Evolutionary conservation across 2,888 invertebrate species (phyloP).

Genomic region (Aphodius granarius): DNA sequence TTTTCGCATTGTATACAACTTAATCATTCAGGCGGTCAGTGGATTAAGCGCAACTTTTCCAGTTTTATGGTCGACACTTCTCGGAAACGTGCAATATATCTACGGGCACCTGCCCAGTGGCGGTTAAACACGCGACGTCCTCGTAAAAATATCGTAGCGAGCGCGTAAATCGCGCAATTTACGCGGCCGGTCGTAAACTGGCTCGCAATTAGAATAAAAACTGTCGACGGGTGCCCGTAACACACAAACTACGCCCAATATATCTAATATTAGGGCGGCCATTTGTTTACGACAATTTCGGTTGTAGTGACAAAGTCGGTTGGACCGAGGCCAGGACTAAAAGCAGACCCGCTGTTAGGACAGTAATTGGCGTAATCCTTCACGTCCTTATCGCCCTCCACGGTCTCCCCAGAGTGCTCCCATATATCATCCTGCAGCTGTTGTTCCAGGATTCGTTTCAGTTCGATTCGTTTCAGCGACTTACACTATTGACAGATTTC

Average conservation of each 20-base stretch:
- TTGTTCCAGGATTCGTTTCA: background rate
- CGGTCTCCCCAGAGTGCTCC: background rate
- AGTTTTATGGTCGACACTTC: background rate
- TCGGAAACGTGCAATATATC: background rate
- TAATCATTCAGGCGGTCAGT: background rate
- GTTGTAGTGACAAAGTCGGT: conserved; percentile 33
- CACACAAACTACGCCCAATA: conserved; percentile 1
- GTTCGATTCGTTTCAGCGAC: background rate
- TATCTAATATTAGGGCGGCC: conserved; percentile 35
- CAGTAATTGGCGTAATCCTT: conserved; percentile 36
- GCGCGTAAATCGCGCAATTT: conserved; percentile 12
- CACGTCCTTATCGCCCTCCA: conserved; percentile 17
- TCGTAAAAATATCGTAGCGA: background rate
- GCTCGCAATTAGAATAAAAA: conserved; percentile 12
- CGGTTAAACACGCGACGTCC: background rate
- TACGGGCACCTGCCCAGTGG: conserved; percentile 1
- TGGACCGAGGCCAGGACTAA: conserved; percentile 34
- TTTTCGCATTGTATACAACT: background rate
- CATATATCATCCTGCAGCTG: background rate
- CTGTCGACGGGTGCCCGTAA: background rate
- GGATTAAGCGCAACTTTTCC: background rate
- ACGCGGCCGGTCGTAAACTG: conserved; percentile 1
- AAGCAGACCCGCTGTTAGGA: conserved; percentile 32
- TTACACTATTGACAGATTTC: background rate
- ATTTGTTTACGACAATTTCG: conserved; percentile 34